phyloP scores from a whole-genome alignment of 2,113 vertebrate species.

The Naja naja region DNA sequence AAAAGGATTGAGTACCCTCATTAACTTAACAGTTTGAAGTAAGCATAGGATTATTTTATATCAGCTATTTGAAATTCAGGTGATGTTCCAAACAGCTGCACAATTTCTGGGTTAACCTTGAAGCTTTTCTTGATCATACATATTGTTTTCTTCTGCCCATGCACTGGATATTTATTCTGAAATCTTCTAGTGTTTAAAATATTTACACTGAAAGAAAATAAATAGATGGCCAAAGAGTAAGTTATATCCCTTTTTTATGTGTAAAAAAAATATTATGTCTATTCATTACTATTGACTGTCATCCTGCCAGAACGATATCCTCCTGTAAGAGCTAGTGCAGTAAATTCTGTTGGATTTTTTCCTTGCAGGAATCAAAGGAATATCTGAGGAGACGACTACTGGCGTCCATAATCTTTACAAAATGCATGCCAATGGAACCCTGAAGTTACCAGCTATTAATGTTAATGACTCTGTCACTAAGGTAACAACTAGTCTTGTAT shows the following conservation, averaged over 20 bases:
- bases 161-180: neutral
- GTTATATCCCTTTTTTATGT: neutral
- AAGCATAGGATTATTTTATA: neutral
- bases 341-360: neutral
- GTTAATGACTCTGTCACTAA: conserved; percentile 98
- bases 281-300: neutral
- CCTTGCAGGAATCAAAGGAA: conserved; percentile 83
- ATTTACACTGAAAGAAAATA: neutral
- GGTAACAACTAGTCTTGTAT: conserved; percentile 65
- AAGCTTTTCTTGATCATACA: neutral
- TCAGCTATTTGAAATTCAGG: neutral
- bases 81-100: neutral
- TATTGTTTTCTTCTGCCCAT: neutral
- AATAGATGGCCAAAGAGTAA: neutral
- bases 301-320: neutral
- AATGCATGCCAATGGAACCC: conserved; percentile 86
- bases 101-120: neutral
- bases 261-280: neutral
- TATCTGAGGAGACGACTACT: conserved; percentile 97
- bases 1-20: neutral
- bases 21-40: neutral
- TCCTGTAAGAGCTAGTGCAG: neutral
- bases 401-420: conserved; percentile 98
- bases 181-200: neutral
- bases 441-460: conserved; percentile 94